A percentile compares a stretch with the other conserved stretches of the same genome.
These are phyloP conservation scores for Todiramphus saurophagus DNA, from an alignment of 2,113 vertebrate genomes.

Conservation along the genomic window DNA sequence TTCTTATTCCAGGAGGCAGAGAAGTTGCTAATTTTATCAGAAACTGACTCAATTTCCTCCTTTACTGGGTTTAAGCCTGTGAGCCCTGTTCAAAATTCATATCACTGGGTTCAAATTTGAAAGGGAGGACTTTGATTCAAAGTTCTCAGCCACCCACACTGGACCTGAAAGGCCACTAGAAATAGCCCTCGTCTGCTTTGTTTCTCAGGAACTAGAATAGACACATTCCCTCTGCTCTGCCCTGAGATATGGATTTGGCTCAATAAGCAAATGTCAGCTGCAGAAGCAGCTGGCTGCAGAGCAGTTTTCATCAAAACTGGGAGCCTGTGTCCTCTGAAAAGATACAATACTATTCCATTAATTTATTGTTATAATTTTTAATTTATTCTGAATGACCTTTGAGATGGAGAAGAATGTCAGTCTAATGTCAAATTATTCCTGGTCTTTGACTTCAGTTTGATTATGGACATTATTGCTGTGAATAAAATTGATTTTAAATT, in stretches of 20 bases:
- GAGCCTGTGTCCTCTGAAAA: conserved; percentile 28
- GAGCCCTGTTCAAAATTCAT: neutral
- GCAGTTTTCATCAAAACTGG: conserved; percentile 21
- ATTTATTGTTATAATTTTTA: neutral
- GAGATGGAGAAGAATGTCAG: neutral
- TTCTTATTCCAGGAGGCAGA: neutral
- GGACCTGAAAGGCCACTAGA: conserved; percentile 45
- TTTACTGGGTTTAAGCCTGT: neutral
- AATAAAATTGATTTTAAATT: neutral
- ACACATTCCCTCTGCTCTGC: conserved; percentile 52
- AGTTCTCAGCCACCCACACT: conserved; percentile 48
- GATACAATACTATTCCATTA: neutral
- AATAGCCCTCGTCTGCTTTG: conserved; percentile 52
- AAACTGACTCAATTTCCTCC: neutral
- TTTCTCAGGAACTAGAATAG: conserved; percentile 59
- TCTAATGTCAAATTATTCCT: neutral
- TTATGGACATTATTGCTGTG: neutral
- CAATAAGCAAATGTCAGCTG: conserved; percentile 32
- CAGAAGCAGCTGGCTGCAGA: conserved; percentile 39
- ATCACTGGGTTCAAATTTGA: neutral
- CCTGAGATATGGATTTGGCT: conserved; percentile 52
- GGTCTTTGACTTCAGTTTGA: neutral
- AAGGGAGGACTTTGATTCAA: conserved; percentile 12
- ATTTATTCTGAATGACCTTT: neutral
- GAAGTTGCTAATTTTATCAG: neutral